Percentiles rank a stretch among this genome's conserved stretches.
phyloP scores from a whole-genome alignment of 2,797 vertebrate species.

The Lepilemur ruficaudatus region DNA sequence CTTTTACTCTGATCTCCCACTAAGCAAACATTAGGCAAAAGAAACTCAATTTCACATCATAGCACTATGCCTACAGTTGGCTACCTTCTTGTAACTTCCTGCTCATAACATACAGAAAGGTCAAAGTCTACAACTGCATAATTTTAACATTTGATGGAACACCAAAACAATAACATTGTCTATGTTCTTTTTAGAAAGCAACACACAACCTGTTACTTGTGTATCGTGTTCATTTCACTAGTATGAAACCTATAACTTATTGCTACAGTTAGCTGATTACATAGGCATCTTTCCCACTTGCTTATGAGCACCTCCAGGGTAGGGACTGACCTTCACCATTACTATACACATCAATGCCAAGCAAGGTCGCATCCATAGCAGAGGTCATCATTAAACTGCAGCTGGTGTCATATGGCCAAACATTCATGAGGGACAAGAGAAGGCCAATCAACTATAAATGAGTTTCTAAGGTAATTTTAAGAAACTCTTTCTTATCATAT shows the following conservation, averaged over 20 bases:
- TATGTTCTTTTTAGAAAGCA: neutral
- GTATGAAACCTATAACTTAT: neutral
- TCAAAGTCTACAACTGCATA: neutral
- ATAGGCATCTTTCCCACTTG: neutral
- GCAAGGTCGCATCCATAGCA: neutral
- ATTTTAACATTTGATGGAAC: slow-evolving; percentile 1
- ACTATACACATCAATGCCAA: neutral
- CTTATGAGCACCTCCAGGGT: neutral
- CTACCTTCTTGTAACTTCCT: neutral
- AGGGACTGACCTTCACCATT: neutral
- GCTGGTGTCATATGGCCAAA: neutral
- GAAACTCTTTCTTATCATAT: neutral
- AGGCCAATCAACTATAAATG: neutral
- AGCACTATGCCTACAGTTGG: neutral
- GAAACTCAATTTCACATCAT: neutral
- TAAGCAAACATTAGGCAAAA: neutral
- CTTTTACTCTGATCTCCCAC: neutral
- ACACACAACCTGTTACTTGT: neutral
- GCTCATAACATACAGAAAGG: neutral
- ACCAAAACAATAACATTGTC: neutral
- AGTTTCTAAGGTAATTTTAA: neutral
- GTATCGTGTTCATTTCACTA: neutral
- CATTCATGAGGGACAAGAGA: neutral
- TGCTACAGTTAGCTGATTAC: neutral
- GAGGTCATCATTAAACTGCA: neutral